Evolutionary conservation across 2,797 vertebrate species (phyloP).

Genomic region (Centroberyx gerrardi): DNA sequence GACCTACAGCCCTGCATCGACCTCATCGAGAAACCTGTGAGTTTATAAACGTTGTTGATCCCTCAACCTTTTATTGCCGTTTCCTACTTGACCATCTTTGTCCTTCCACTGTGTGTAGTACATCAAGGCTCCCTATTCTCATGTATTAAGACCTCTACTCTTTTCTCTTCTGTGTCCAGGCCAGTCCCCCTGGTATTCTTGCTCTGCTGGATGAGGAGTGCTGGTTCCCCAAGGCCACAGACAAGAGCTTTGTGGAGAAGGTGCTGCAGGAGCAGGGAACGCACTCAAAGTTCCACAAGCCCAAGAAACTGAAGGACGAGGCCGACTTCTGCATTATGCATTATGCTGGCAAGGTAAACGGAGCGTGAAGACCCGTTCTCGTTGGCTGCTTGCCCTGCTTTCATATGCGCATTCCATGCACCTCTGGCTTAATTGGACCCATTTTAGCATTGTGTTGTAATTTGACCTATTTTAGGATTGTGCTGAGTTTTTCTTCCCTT

Average conservation of each 20-base stretch:
- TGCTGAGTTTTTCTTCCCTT: neutral
- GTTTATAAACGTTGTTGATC: conserved; percentile 52
- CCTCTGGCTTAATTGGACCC: no score
- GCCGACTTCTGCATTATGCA: conserved; percentile 98
- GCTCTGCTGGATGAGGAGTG: conserved; percentile 98
- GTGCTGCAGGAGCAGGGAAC: conserved; percentile 96
- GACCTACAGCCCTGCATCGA: conserved; percentile 99
- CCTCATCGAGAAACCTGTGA: conserved; percentile 96
- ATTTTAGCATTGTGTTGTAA: neutral
- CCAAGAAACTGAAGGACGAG: conserved; percentile 97
- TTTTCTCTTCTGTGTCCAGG: conserved; percentile 77
- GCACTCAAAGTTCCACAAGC: conserved; percentile 97
- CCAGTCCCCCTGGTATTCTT: conserved; percentile 95
- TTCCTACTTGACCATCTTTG: neutral
- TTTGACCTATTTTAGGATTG: neutral
- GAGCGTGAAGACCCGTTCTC: neutral
- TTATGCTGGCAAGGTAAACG: conserved; percentile 95
- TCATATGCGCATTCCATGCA: neutral
- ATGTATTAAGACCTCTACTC: neutral
- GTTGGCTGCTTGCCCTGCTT: neutral
- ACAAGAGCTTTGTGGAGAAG: conserved; percentile 99
- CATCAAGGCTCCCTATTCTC: neutral
- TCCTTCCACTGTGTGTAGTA: neutral
- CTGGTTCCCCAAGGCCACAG: conserved; percentile 99
- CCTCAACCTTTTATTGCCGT: no score